Conservation (phyloP, 2,113 vertebrate genomes). For the Phalacrocorax carbo region DNA sequence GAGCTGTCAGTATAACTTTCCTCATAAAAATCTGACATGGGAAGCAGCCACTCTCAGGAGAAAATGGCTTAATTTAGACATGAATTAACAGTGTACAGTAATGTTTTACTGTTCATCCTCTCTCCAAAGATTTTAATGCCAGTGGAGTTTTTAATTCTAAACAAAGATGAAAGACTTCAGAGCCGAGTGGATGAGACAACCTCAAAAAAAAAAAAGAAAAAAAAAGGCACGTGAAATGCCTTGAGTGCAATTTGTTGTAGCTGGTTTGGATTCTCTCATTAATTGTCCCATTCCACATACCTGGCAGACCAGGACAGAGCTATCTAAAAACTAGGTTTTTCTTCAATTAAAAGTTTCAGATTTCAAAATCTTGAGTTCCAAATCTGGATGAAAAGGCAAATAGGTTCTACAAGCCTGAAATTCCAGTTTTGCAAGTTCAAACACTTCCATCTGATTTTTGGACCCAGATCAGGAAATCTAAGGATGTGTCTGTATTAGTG, state of each 20-base stretch:
- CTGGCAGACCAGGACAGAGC: neutral
- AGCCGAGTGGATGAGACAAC: neutral
- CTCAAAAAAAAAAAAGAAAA: neutral
- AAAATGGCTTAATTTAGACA: constrained; percentile 45
- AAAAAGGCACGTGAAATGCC: neutral
- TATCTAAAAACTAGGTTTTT: neutral
- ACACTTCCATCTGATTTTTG: neutral
- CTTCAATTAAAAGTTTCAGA: neutral
- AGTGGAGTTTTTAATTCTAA: constrained; percentile 1
- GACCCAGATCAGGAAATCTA: neutral
- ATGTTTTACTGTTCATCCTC: constrained; percentile 12
- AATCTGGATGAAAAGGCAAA: neutral
- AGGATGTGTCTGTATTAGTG: neutral
- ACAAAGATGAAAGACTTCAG: constrained; percentile 40
- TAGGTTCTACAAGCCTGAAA: neutral
- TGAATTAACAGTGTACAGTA: constrained; percentile 62
- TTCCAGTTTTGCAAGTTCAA: neutral
- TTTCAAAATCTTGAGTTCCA: neutral
- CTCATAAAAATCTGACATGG: neutral
- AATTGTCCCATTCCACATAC: neutral
- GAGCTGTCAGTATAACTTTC: neutral
- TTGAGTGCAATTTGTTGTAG: neutral
- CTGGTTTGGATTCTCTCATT: neutral
- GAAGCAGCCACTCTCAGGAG: neutral
- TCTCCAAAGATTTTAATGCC: constrained; percentile 29